Evolutionary conservation across 1,140 invertebrate species (phyloP).

Genomic region (Leucophenga varia): DNA sequence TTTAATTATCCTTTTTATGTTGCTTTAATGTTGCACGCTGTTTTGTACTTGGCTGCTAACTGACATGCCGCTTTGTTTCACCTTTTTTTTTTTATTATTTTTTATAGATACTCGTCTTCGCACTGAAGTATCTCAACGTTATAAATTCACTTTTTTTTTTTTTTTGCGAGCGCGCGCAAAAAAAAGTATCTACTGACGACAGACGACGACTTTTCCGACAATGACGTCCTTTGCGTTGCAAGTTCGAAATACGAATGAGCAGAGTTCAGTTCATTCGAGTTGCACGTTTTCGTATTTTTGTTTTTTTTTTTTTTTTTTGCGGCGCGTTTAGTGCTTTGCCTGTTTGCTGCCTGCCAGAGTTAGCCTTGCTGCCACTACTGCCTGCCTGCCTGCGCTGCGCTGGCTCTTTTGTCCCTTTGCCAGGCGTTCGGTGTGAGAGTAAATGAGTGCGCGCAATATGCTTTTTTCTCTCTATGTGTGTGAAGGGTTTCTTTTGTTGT

Average conservation of each 20-base stretch:
- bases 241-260: conserved; percentile 49
- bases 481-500: conserved; percentile 2
- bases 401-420: no score
- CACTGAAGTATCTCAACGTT: no score
- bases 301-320: neutral
- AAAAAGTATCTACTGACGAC: neutral
- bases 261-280: conserved; percentile 1
- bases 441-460: no score
- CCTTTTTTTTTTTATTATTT: no score
- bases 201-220: neutral
- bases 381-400: conserved; percentile 9
- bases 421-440: no score
- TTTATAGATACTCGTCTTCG: no score
- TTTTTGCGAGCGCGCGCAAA: no score
- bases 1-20: neutral
- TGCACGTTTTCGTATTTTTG: conserved; percentile 1
- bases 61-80: no score
- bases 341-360: neutral
- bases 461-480: conserved; percentile 13
- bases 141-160: no score
- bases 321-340: neutral
- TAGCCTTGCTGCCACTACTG: no score
- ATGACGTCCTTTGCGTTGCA: conserved; percentile 48
- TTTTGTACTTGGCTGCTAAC: no score
- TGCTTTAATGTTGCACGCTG: conserved; percentile 1